Percentiles rank a stretch among this genome's conserved stretches.
Evolutionary conservation across 1,140 invertebrate species (phyloP).

Genomic region (Dreissena polymorpha): DNA sequence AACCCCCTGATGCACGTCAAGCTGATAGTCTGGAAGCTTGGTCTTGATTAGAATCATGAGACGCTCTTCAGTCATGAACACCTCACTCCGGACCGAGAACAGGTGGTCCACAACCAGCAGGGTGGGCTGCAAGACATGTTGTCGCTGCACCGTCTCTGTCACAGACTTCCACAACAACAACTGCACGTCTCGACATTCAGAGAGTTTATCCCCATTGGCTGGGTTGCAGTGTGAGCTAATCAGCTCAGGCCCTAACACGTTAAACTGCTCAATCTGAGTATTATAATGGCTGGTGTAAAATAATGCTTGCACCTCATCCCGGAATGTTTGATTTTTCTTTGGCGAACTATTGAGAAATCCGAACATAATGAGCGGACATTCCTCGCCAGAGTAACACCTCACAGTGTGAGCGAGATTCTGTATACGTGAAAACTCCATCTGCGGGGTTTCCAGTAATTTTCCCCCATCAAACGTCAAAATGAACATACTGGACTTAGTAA

Average conservation of each 20-base stretch:
- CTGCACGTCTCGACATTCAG: constrained; percentile 3
- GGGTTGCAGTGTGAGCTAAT: neutral
- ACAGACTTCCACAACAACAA: constrained; percentile 34
- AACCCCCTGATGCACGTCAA: constrained; percentile 40
- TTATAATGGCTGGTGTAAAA: constrained; percentile 40
- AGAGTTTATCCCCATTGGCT: neutral
- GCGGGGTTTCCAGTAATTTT: constrained; percentile 38
- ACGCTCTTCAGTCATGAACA: constrained; percentile 23
- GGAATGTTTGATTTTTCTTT: neutral
- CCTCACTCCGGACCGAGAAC: neutral
- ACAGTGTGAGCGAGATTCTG: constrained; percentile 48
- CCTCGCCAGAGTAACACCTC: constrained; percentile 39
- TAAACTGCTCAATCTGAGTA: constrained; percentile 41
- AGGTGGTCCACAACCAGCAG: constrained; percentile 35
- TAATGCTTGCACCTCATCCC: constrained; percentile 49
- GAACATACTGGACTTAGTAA: constrained; percentile 54
- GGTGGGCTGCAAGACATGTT: constrained; percentile 35
- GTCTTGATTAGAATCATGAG: constrained; percentile 37
- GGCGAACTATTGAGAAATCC: constrained; percentile 33
- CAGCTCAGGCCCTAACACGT: constrained; percentile 51
- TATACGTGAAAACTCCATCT: constrained; percentile 31
- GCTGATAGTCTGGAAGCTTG: constrained; percentile 35
- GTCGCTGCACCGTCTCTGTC: constrained; percentile 40
- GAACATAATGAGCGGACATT: constrained; percentile 36
- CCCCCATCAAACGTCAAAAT: constrained; percentile 55